phyloP scores from a whole-genome alignment of 2,888 invertebrate species.

The Elegia similella region DNA sequence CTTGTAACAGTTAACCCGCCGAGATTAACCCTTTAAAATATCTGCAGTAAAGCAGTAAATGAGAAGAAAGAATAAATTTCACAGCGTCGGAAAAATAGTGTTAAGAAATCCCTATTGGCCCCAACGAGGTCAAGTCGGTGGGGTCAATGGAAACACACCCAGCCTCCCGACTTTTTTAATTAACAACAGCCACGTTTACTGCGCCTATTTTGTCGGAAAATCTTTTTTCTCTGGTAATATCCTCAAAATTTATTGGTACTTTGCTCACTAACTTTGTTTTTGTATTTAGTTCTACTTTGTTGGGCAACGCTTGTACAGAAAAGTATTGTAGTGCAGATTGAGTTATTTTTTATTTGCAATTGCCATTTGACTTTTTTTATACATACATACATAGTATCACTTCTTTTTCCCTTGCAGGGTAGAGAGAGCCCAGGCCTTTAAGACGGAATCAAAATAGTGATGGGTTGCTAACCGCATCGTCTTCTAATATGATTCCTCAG shows the following conservation, averaged over 20 bases:
- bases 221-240: slow-evolving; percentile 18
- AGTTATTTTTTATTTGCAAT: no score
- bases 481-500: no score
- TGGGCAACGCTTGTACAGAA: not conserved
- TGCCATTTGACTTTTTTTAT: no score
- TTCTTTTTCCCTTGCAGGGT: no score
- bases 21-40: not conserved
- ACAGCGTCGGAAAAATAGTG: not conserved
- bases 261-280: slow-evolving; percentile 17
- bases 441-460: no score
- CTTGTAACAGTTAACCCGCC: not conserved
- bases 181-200: slow-evolving; percentile 19
- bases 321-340: not conserved
- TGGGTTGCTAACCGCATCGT: no score
- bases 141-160: slow-evolving; percentile 5
- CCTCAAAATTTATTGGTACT: slow-evolving; percentile 18
- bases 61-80: not conserved
- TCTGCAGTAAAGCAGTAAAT: not conserved
- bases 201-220: slow-evolving; percentile 18
- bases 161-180: slow-evolving; percentile 18
- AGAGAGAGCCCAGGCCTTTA: no score
- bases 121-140: not conserved
- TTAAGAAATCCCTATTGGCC: not conserved
- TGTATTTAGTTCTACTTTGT: slow-evolving; percentile 14
- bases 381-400: no score